Base-by-base conservation (phyloP, 2,797 vertebrate species). In the Gallinago stenura region DNA sequence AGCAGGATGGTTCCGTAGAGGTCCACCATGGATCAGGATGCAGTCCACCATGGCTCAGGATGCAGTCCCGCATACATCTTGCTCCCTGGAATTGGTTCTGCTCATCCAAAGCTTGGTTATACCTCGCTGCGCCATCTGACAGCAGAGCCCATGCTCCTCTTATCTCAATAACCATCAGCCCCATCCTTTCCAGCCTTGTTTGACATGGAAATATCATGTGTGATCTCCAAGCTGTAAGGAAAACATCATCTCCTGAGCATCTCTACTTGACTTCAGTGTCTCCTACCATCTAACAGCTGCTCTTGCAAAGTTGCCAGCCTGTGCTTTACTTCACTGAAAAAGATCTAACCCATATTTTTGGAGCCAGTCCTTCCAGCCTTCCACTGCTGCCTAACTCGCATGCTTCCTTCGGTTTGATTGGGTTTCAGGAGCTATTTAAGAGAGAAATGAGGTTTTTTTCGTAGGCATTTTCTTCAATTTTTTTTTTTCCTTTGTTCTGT, bases 381-480 rank as follows among this genome's bases (percentile, higher is more conserved):
- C 71, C 76, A 83, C 85, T 95, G 86, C 94, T 84, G 73, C 93
- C 90, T 97, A 97, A 94, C 92, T 90, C 24, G n/a, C 33, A 20
- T 46, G 83, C 71, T 93, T 95, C 73, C 56, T 90, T 71, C 70
- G 43, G 20, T 85, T 64, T 87, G 35, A 22, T 93, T 95, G 41
- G 10, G 84, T 95, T 90, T 86, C 88, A 81, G 83, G 90, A 97
- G 37, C 45, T 94, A 56, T 90, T 86, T 77, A 76, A 87, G 53
- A 90, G 70, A 85, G 57, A 96, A 97, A 92, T 82, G 4, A 93
- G 58, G 30, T 9, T 58, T 95, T 97, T 96, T 97, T 95, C 93
- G 48, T 91, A 93, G 95, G 71, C 89, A 15, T 96, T 96, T 97
- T 97, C 96, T 98, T 97, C 88, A 89, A 15, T 50, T 95, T 96